Base-by-base conservation (phyloP, 1,140 invertebrate species). In the Penaeus vannamei region DNA sequence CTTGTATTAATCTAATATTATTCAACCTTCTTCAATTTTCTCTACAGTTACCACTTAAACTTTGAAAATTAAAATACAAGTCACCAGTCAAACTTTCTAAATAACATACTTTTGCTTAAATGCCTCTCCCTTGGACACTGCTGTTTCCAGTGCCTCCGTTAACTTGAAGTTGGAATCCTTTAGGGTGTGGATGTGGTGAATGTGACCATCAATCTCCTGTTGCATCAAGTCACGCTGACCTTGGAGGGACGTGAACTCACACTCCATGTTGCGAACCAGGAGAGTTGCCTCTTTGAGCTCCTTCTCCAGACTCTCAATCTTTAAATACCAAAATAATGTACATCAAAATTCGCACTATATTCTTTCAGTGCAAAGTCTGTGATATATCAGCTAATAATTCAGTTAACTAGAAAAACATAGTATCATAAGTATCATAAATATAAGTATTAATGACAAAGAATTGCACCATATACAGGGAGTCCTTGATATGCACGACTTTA, bases 161-260 rank as follows among this genome's bases (percentile, higher is more conserved):
- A 95, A 92, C 89, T 94, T 94, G 46, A 93, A 93, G 91, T 95
- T 95, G 19, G 93, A 93, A 20, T 93, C 93, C 90, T 95, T 95
- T 17, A 96, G 92, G n/a, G 94, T 93, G 77, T 95, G 94, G 36
- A 96, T 93, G 53, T 95, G 94, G 20, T 96, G 96, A 12, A 96
- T 94, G 91, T 95, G 94, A 83, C 94, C 93, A 0, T 95, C 93
- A 69, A 94, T 94, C 92, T 97, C 96, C 88, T 96, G 94, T 87
- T 96, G 95, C 4, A 96, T 92, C 22, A 80, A 53, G 46, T 90
- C 83, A 20, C 59, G 46, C 85, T 91, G 84, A 46, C 62, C 77
- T 29, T 89, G 76, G 23, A 90, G 46, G 36, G 86, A 60, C 12
- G 61, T 32, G 2, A 81, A 59, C 22, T 84, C 69, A 2, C 79